Base-by-base conservation (phyloP, 2,888 invertebrate species). In the Limnephilus lunatus region DNA sequence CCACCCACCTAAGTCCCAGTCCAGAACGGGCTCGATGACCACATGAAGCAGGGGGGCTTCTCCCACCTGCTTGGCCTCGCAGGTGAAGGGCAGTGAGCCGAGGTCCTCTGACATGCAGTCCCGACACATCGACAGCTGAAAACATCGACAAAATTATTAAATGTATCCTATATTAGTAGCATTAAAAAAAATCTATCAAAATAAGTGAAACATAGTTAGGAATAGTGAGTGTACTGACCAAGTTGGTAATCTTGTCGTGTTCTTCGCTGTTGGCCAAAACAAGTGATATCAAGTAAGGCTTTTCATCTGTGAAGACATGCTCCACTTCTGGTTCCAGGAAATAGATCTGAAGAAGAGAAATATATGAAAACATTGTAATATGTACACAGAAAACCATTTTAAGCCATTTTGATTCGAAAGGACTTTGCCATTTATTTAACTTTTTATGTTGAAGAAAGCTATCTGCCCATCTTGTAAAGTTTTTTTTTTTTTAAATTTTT, bases 241-340 rank as follows among this genome's bases (percentile, higher is more conserved):
- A 81, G 88, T 93, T 93, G 30, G 93, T 86, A 19, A 80, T 53
- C 91, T 93, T 93, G 82, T 92, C 91, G 32, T 83, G 89, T 53
- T 93, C 93, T 53, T 93, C 93, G 25, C 90, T 92, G 82, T 92
- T 93, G 30, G 90, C 90, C 68, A 93, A 53, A 31, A 93, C 93
- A 44, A 93, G 48, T 30, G 85, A 85, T 3, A 92, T 44, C 5
- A 80, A 53, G 32, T 91, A 92, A 11, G 93, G 91, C 19, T 92
- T 91, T 88, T 93, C 93, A 80, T 93, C 92, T 11, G 93, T 93
- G 25, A 92, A 91, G 19, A 93, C 90, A 15, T 92, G 82, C 30
- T 91, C 92, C 35, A 9, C 9, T 0, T 82, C 92, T 19, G 68
- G 25, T 9, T 89, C 83, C 87, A 93, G 48, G 91, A 93, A 93